Conservation (phyloP, 1,140 invertebrate species). For the Plectrocnemia conspersa region DNA sequence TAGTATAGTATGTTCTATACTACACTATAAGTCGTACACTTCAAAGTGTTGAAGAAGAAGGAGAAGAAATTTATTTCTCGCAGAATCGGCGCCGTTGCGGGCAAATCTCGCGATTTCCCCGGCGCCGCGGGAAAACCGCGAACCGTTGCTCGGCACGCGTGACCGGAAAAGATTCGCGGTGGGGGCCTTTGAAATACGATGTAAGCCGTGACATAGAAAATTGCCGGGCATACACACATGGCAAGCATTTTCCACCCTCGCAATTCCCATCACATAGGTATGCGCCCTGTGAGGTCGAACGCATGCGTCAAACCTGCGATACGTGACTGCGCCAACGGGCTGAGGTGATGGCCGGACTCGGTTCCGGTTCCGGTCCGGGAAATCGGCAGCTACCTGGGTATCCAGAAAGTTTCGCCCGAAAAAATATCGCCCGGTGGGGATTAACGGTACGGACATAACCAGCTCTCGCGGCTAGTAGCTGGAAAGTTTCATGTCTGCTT, state of each 20-base stretch:
- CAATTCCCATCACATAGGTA: slow-evolving; percentile 7
- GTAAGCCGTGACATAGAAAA: slow-evolving; percentile 7
- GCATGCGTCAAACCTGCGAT: slow-evolving; percentile 30
- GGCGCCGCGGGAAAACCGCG: not conserved
- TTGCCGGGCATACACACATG: not conserved
- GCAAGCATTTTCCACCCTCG: not conserved
- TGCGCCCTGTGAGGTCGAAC: not conserved
- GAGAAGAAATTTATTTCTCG: no score
- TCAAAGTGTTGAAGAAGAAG: no score
- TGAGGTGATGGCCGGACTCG: slow-evolving; percentile 11
- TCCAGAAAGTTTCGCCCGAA: slow-evolving; percentile 8
- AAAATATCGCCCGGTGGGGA: slow-evolving; percentile 15
- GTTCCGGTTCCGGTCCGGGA: slow-evolving; percentile 6
- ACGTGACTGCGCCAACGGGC: slow-evolving; percentile 32
- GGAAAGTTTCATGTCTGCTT: slow-evolving; percentile 21
- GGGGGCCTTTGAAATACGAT: slow-evolving; percentile 9
- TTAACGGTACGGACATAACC: not conserved
- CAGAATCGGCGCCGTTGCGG: no score
- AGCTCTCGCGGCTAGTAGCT: not conserved
- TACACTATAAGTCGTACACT: no score
- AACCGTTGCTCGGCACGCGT: not conserved
- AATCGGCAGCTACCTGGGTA: not conserved
- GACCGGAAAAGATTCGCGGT: slow-evolving; percentile 2
- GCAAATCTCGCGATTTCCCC: no score
- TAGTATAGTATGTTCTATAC: no score